A percentile compares a stretch with the other conserved stretches of the same genome.
These are phyloP conservation scores for Sialia sialis DNA, from an alignment of 2,113 vertebrate species.

Conservation along the genomic window DNA sequence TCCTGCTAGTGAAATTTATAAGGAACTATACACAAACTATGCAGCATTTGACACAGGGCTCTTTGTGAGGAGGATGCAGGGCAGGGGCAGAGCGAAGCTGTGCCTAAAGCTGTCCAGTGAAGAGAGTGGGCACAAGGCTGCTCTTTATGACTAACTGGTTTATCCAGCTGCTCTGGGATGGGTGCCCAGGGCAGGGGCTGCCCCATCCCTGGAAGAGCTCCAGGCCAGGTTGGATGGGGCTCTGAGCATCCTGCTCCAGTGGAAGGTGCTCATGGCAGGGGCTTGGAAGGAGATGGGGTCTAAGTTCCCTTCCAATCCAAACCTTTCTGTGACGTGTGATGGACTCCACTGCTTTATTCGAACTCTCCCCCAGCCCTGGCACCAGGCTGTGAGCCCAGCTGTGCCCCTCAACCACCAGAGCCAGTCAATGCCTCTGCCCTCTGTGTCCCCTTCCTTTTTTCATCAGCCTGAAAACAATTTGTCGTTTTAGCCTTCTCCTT, in stretches of 20 bases:
- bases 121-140: neutral
- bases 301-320: neutral
- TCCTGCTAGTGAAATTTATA: neutral
- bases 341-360: neutral
- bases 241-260: neutral
- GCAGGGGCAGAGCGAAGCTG: neutral
- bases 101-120: neutral
- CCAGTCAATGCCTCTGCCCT: accelerated
- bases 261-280: neutral
- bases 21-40: neutral
- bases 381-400: neutral
- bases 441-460: neutral
- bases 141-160: neutral
- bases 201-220: neutral
- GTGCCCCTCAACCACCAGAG: neutral
- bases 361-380: neutral
- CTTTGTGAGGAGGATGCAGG: neutral
- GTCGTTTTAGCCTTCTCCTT: neutral
- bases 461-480: neutral
- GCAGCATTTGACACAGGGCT: neutral
- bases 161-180: neutral
- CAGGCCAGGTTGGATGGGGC: no score
- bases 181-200: neutral
- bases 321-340: neutral
- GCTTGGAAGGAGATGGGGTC: neutral